phyloP scores from a whole-genome alignment of 1,140 invertebrate species.

The Orchestia grillus region DNA sequence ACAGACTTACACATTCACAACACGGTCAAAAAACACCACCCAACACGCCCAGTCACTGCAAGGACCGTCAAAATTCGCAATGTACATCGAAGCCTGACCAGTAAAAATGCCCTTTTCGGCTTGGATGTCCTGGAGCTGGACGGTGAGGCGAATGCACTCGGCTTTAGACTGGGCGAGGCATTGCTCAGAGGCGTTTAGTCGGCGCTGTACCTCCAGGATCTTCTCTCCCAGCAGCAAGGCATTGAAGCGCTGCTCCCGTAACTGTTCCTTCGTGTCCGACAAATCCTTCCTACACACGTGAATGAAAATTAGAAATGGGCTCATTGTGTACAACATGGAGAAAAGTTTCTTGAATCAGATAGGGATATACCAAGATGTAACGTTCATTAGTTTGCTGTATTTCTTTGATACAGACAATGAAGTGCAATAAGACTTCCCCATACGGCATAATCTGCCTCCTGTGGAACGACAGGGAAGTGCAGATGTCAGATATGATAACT shows the following conservation, averaged over 20 bases:
- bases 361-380: too few species aligned
- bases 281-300: background rate
- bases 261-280: background rate
- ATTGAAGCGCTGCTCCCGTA: constrained; percentile 61
- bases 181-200: constrained; percentile 59
- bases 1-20: too few species aligned
- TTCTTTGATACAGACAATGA: too few species aligned
- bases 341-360: background rate
- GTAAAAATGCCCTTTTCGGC: constrained; percentile 57
- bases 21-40: background rate
- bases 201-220: constrained; percentile 63
- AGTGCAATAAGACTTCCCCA: too few species aligned
- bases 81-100: background rate
- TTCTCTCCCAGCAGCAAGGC: constrained; percentile 63
- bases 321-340: background rate
- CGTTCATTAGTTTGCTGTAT: too few species aligned
- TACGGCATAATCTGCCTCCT: too few species aligned
- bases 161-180: constrained; percentile 32
- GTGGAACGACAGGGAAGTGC: too few species aligned
- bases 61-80: background rate
- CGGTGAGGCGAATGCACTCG: constrained; percentile 61
- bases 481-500: too few species aligned
- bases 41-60: background rate
- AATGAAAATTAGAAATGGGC: background rate
- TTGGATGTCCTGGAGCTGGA: constrained; percentile 63